Base-by-base conservation (phyloP, 2,888 invertebrate genomes). In the Griposia aprilina region DNA sequence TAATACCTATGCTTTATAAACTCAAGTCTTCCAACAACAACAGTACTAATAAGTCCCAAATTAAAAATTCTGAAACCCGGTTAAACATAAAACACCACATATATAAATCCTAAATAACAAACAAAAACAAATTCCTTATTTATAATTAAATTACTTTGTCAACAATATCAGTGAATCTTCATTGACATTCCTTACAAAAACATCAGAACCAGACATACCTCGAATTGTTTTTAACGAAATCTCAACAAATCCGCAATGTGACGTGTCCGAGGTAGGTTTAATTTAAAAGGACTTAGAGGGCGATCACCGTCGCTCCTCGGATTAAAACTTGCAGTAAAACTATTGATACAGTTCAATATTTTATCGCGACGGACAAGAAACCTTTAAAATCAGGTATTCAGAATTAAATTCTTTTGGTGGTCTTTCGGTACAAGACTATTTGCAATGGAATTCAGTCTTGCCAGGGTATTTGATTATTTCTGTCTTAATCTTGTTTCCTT, bases 231-330 rank as follows among this genome's bases (percentile, higher is more conserved):
- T 80, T 20, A 55, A 67, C 45, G 55, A 82, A 86, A 88, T 86
- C 83, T 84, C 77, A 75, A 84, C 77, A 82, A 89, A 87, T 90
- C 79, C 86, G 26, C 76, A 76, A 69, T 76, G 82, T 84, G 80
- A 87, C 84, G 86, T 87, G 80, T 81, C 48, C 20, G 41, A 77
- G 63, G 76, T 80, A 78, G 84, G 89, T 93, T 93, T 91, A 90
- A 93, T 93, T 91, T 92, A 91, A 90, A 90, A 89, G 86, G 92
- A 90, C 89, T 93, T 88, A 88, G 11, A 77, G 86, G 74, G 55
- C 87, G 84, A 87, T 88, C 87, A 86, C 87, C 86, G 84, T 57
- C 84, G 88, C 71, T 75, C 71, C 73, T 65, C 45, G 76, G 90
- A 88, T 90, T 90, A 90, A 87, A 86, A 88, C 83, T 89, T 88